These are phyloP conservation scores for Catharus ustulatus DNA, from an alignment of 2,797 vertebrate species.

Conservation along the genomic window DNA sequence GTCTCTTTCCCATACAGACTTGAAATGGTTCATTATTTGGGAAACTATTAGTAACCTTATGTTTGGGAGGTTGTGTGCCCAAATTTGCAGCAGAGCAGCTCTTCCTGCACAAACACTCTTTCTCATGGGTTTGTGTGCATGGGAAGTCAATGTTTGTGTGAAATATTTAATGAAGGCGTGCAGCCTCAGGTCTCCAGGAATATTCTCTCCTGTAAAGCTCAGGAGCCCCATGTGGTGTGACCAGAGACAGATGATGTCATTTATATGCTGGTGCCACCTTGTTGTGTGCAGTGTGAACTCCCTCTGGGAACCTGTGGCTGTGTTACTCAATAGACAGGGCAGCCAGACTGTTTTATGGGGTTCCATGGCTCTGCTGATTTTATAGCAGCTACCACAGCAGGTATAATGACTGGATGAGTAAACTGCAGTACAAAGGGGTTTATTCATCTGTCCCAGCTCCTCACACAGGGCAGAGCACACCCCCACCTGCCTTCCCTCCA, in stretches of 20 bases:
- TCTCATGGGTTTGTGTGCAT: conserved; percentile 5
- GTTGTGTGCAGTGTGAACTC: not conserved
- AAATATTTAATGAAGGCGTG: conserved; percentile 70
- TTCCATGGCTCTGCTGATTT: not conserved
- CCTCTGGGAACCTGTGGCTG: not conserved
- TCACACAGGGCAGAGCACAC: not conserved
- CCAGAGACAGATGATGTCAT: conserved; percentile 19
- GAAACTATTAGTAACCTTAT: conserved; percentile 25
- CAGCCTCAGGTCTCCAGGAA: conserved; percentile 17
- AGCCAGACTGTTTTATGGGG: not conserved
- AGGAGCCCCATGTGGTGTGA: not conserved
- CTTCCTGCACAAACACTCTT: conserved; percentile 52
- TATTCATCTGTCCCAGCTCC: not conserved
- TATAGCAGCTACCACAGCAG: not conserved
- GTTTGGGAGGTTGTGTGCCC: conserved; percentile 14
- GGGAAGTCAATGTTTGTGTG: conserved; percentile 74
- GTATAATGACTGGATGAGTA: not conserved
- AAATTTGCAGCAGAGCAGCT: not conserved
- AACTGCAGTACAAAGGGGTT: not conserved
- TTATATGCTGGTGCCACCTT: not conserved
- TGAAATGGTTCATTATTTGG: conserved; percentile 30
- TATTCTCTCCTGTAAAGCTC: conserved; percentile 42
- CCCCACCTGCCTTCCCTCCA: not conserved
- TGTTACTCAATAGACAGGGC: not conserved
- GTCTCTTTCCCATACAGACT: conserved; percentile 43